Evolutionary conservation across 2,797 vertebrate species (phyloP).

Genomic region (Remorina albescens): DNA sequence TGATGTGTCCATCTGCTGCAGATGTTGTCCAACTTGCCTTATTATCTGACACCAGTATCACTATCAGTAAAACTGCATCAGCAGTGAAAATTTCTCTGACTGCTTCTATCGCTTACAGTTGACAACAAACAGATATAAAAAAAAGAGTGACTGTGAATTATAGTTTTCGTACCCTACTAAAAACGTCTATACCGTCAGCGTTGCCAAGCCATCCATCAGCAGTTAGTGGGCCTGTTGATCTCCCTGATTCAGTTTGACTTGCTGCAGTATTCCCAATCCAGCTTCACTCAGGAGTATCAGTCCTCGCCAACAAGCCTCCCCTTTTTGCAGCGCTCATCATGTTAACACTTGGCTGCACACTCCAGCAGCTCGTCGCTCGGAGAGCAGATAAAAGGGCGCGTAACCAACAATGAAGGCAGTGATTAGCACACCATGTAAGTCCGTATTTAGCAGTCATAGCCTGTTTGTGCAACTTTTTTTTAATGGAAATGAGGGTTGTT

Average conservation of each 20-base stretch:
- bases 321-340: slow-evolving; percentile 68
- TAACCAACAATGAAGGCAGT: slow-evolving; percentile 42
- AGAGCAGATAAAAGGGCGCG: slow-evolving; percentile 54
- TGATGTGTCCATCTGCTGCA: slow-evolving; percentile 14
- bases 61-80: not conserved
- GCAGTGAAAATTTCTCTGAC: not conserved
- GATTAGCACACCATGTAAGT: slow-evolving; percentile 37
- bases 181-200: not conserved
- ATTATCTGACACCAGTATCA: slow-evolving; percentile 11
- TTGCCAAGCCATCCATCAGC: slow-evolving; percentile 15
- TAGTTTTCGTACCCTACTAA: slow-evolving; percentile 8
- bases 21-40: slow-evolving; percentile 18
- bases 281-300: slow-evolving; percentile 70
- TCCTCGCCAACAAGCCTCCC: slow-evolving; percentile 61
- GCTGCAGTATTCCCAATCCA: slow-evolving; percentile 67
- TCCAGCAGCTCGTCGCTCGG: slow-evolving; percentile 40
- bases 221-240: slow-evolving; percentile 34
- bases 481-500: slow-evolving; percentile 21
- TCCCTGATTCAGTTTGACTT: slow-evolving; percentile 55
- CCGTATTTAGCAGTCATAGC: slow-evolving; percentile 38
- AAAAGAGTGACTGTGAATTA: slow-evolving; percentile 3
- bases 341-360: slow-evolving; percentile 57
- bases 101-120: not conserved
- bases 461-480: slow-evolving; percentile 27
- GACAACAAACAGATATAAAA: not conserved